Conservation (phyloP, 2,797 vertebrate species). For the Acrocephalus scirpaceus region DNA sequence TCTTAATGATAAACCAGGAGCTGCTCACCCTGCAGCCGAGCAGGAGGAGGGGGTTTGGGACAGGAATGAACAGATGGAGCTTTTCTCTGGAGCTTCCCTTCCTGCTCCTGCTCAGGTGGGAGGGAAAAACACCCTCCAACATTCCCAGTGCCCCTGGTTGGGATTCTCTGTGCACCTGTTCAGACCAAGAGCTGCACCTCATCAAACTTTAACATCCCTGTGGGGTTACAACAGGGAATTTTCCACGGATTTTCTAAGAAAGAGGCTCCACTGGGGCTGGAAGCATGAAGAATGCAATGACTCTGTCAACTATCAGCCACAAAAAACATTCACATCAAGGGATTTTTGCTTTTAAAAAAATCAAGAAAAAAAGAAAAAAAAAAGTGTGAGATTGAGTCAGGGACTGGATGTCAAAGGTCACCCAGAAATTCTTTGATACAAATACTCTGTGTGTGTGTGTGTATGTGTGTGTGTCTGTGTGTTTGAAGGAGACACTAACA, state of each 20-base stretch:
- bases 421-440: not conserved
- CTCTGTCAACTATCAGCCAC: not conserved
- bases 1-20: conserved; percentile 1
- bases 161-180: not conserved
- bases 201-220: not conserved
- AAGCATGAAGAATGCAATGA: not conserved
- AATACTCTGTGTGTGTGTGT: not conserved
- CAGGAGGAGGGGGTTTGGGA: not conserved
- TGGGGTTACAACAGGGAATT: not conserved
- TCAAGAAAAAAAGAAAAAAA: accelerated
- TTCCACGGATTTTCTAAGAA: not conserved
- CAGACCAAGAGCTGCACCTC: not conserved
- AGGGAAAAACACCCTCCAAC: not conserved
- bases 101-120: not conserved
- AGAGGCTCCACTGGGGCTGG: not conserved
- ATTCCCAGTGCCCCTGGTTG: accelerated
- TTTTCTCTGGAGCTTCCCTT: not conserved
- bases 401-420: not conserved
- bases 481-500: not conserved
- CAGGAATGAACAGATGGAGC: not conserved
- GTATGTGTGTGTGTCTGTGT: not conserved
- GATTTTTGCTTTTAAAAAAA: not conserved
- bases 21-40: not conserved
- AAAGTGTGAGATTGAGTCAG: not conserved
- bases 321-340: not conserved